Conservation (phyloP, 2,888 invertebrate species). For the Tachina lurida region DNA sequence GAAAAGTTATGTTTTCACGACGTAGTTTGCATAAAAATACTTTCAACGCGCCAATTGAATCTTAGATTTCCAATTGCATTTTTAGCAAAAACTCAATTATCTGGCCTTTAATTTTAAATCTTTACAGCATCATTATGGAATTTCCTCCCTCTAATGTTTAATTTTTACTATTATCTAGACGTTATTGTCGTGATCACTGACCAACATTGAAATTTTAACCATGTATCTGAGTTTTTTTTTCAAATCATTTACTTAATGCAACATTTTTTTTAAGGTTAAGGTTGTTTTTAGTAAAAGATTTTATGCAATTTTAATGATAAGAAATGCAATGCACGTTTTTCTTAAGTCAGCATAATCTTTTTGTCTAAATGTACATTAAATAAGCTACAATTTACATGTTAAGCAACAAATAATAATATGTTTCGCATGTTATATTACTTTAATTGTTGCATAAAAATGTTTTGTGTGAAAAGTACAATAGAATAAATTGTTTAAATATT, state of each 20-base stretch:
- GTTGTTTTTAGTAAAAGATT: not conserved
- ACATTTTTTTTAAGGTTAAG: conserved; percentile 26
- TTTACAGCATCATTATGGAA: not conserved
- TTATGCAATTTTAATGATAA: conserved; percentile 16
- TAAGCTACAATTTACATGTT: conserved; percentile 16
- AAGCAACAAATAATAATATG: not conserved
- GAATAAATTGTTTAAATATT: too few species aligned
- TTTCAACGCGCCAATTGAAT: not conserved
- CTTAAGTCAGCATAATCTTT: conserved; percentile 8
- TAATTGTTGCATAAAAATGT: conserved; percentile 1
- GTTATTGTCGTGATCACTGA: not conserved
- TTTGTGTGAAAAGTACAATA: too few species aligned
- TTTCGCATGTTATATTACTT: conserved; percentile 14
- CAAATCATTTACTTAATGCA: not conserved
- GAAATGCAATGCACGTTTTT: conserved; percentile 41
- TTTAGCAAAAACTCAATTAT: not conserved
- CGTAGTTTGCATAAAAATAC: too few species aligned
- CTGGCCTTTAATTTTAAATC: not conserved
- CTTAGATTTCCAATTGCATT: not conserved
- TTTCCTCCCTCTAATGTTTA: conserved; percentile 19
- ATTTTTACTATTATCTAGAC: not conserved
- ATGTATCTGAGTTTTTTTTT: conserved; percentile 7
- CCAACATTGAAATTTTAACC: not conserved
- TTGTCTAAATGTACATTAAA: conserved; percentile 11
- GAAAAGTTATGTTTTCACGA: too few species aligned